Evolutionary conservation across 64 coral and sea anemone species (phyloP).

Genomic region (Montipora capricornis): DNA sequence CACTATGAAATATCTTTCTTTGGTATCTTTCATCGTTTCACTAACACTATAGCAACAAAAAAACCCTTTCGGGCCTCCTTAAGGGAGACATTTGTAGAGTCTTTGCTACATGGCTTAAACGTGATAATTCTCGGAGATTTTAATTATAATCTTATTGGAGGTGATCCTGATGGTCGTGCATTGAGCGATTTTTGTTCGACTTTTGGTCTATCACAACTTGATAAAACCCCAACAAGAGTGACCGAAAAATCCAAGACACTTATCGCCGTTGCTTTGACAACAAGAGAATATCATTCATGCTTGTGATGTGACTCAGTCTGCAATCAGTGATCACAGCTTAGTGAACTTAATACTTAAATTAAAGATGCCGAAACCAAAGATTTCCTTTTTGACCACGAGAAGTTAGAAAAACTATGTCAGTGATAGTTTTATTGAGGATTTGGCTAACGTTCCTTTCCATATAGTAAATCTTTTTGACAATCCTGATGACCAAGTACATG

Average conservation of each 20-base stretch:
- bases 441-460: no score
- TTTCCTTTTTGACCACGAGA: no score
- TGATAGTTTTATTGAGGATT: no score
- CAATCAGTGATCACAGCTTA: slow-evolving; percentile 41
- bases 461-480: no score
- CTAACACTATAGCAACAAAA: no score
- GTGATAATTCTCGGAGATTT: not conserved
- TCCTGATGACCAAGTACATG: no score
- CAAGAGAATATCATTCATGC: slow-evolving; percentile 33
- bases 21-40: no score
- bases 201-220: slow-evolving; percentile 20
- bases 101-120: not conserved
- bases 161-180: not conserved
- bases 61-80: no score
- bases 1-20: no score
- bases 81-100: not conserved
- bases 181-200: not conserved
- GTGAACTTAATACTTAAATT: not conserved
- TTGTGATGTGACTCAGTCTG: slow-evolving; percentile 9
- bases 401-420: no score
- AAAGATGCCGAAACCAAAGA: no score
- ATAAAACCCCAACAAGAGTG: not conserved
- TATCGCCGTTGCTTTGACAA: not conserved
- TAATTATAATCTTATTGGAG: not conserved
- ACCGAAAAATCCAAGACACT: no score